Base-by-base conservation (phyloP, 2,113 vertebrate species). In the Saguinus midas region DNA sequence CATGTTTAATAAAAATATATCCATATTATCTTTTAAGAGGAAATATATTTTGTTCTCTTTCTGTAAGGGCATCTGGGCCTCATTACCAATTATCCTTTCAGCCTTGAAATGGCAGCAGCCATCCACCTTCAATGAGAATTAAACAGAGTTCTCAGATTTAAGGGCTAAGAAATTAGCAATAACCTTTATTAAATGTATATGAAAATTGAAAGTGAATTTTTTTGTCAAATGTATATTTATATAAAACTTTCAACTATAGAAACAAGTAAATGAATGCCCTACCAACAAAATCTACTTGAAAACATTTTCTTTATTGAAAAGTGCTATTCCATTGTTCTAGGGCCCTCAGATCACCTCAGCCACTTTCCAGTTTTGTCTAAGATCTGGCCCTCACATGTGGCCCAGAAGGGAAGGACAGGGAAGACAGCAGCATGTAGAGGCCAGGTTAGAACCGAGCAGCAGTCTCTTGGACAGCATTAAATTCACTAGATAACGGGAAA, bases 81-180 rank as follows among this genome's bases (percentile, higher is more conserved):
- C 43, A 93, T 83, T 96, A 95, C 50, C 48, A 89, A 80, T 89
- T 91, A 72, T 14, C 25, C n/a, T 88, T 79, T 35, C 18, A 95
- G 81, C 78, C 27, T 88, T 78, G n/a, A 83, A 48, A 93, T 86
- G 76, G 58, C 8, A n/a, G 58, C 58, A 94, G 27, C 48, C 16
- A 40, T 45, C 35, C 1, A 14, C 76, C 43, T 93, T 87, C 85
- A 73, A 43, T 37, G 1, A 75, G 68, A 93, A 66, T 83, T 94
- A 95, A 97, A 90, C 37, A 87, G 10, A 68, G 6, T 87, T 82
- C 78, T 96, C 81, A 94, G 10, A 86, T 88, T 55, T 27, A 76
- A 90, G 29, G 45, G 21, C 29, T 85, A 90, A 92, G 25, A 90
- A 81, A 92, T 80, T 57, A 75, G 9, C 4, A 58, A 64, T 64